Percentiles rank a stretch among this genome's conserved stretches.
These are phyloP conservation scores for Thereuonema tuberculata DNA, from an alignment of 1,140 invertebrate species.

Conservation along the genomic window DNA sequence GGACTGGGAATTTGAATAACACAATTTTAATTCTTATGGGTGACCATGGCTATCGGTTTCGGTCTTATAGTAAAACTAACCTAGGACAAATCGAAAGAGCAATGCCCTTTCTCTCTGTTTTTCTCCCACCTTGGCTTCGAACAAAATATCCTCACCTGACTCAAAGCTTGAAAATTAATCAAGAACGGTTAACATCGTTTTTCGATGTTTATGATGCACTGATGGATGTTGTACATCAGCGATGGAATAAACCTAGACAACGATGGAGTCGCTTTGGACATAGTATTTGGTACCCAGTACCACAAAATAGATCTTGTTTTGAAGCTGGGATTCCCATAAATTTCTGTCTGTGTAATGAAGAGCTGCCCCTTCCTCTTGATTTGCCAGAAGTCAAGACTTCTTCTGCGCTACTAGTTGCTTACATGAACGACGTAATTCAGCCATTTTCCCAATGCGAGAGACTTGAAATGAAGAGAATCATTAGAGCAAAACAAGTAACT, in stretches of 20 bases:
- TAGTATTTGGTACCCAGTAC: constrained; percentile 21
- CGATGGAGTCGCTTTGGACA: constrained; percentile 24
- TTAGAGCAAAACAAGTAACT: too few species aligned
- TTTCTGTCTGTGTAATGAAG: constrained; percentile 33
- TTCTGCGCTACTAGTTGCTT: too few species aligned
- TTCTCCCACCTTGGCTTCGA: constrained; percentile 57
- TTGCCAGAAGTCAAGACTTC: too few species aligned
- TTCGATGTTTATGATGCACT: too few species aligned
- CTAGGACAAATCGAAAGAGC: constrained; percentile 77
- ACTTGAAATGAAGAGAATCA: too few species aligned
- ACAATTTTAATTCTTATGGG: constrained; percentile 66
- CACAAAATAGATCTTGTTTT: constrained; percentile 27
- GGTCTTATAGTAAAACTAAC: constrained; percentile 57
- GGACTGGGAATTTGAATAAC: constrained; percentile 29
- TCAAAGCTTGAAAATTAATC: constrained; percentile 51
- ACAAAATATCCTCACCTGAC: constrained; percentile 45
- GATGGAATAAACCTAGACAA: constrained; percentile 31
- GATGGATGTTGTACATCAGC: too few species aligned
- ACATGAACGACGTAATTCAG: too few species aligned
- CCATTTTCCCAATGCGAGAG: too few species aligned
- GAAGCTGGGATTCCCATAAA: constrained; percentile 29
- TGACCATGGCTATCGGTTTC: constrained; percentile 86
- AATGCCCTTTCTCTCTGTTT: constrained; percentile 65
- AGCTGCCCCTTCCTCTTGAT: too few species aligned
- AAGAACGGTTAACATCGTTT: constrained; percentile 30